Conservation (phyloP, 2,113 vertebrate species). For the Bubo bubo region DNA sequence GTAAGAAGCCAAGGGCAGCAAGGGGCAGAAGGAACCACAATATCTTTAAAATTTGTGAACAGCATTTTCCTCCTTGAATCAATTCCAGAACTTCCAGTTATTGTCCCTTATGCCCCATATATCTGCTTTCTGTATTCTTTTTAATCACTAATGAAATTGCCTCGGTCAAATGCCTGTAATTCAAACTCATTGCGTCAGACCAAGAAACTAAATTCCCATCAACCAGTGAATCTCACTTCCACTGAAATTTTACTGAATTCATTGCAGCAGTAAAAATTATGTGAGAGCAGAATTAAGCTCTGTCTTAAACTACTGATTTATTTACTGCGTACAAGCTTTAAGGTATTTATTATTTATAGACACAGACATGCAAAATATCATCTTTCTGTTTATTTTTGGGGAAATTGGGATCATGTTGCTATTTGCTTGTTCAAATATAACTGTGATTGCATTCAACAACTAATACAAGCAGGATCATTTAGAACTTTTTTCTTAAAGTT, state of each 20-base stretch:
- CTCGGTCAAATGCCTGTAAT: not conserved
- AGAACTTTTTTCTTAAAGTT: slow-evolving; percentile 39
- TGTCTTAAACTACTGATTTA: not conserved
- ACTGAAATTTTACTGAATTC: slow-evolving; percentile 7
- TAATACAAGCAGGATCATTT: not conserved
- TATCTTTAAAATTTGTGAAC: not conserved
- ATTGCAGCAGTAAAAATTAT: not conserved
- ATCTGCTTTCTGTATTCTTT: not conserved
- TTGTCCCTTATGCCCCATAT: not conserved
- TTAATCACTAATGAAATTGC: slow-evolving; percentile 7
- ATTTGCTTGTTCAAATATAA: not conserved
- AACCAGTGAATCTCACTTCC: not conserved
- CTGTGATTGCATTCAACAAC: slow-evolving; percentile 50
- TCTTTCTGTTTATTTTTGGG: not conserved
- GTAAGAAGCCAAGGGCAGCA: not conserved
- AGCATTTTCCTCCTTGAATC: not conserved
- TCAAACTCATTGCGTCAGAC: not conserved
- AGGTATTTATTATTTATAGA: not conserved
- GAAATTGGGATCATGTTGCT: not conserved
- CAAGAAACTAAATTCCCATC: not conserved
- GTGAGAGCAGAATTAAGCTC: not conserved
- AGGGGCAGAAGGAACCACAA: not conserved
- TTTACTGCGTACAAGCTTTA: not conserved
- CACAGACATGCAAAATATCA: not conserved
- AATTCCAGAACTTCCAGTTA: not conserved